A percentile compares a stretch with the other conserved stretches of the same genome.
These are phyloP conservation scores for Mastomys natalensis DNA, from an alignment of 2,113 vertebrate genomes.

Conservation along the genomic window DNA sequence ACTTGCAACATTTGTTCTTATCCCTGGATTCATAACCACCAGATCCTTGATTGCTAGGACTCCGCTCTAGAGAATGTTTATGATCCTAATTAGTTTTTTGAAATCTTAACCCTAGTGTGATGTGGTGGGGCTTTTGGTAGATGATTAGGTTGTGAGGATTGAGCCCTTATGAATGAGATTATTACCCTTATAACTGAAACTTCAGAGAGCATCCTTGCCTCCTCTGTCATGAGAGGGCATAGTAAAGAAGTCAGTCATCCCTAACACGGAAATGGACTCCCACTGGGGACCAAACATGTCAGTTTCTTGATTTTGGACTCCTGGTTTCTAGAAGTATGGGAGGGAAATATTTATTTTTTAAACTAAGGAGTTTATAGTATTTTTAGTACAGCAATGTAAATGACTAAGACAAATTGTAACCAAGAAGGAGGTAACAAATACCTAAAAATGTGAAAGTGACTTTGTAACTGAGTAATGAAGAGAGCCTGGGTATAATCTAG, in stretches of 20 bases:
- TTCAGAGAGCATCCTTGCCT: background rate
- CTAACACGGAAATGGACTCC: background rate
- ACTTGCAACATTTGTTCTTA: constrained; percentile 38
- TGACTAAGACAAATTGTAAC: constrained; percentile 7
- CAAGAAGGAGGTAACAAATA: constrained; percentile 5
- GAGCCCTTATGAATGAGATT: background rate
- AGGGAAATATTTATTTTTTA: constrained; percentile 2
- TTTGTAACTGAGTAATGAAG: background rate
- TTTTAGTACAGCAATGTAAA: background rate
- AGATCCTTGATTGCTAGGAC: constrained; percentile 41
- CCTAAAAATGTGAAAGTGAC: background rate
- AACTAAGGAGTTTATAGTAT: background rate
- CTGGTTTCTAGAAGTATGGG: background rate
- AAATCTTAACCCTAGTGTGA: background rate
- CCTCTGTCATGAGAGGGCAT: background rate
- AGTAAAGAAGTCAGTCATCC: background rate
- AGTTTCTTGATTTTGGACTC: background rate
- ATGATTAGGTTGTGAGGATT: background rate
- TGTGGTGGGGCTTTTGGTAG: background rate
- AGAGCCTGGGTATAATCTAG: background rate
- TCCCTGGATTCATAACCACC: constrained; percentile 17
- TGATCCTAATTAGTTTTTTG: background rate
- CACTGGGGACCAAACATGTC: background rate
- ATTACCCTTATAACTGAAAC: background rate
- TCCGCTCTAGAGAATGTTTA: constrained; percentile 23